Conservation (phyloP, 1,140 invertebrate genomes). For the Hypothenemus hampei region DNA sequence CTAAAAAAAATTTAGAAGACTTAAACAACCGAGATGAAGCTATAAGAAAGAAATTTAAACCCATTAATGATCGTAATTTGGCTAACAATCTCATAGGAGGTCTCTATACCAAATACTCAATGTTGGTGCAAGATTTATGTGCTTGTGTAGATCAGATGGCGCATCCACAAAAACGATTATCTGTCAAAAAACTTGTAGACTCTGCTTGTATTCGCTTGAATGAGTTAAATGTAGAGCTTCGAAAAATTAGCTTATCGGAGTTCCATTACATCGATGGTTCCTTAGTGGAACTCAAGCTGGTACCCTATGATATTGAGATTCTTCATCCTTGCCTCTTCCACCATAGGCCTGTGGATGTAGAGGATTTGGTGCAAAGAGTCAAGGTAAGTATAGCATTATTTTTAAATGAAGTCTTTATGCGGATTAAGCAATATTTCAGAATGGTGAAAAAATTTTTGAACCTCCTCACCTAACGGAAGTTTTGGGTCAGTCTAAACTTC, state of each 20-base stretch:
- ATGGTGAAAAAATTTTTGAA: slow-evolving; percentile 28
- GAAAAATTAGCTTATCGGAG: slow-evolving; percentile 47
- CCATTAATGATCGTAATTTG: slow-evolving; percentile 30
- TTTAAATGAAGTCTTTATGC: too few relatives aligned
- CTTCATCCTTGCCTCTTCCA: slow-evolving; percentile 39
- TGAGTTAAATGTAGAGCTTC: slow-evolving; percentile 46
- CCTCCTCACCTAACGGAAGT: slow-evolving; percentile 13
- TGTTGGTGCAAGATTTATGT: slow-evolving; percentile 39
- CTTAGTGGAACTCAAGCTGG: slow-evolving; percentile 55
- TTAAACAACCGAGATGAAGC: slow-evolving; percentile 28
- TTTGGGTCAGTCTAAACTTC: slow-evolving; percentile 3
- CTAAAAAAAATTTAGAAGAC: slow-evolving; percentile 33
- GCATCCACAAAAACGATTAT: slow-evolving; percentile 38
- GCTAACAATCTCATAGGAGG: slow-evolving; percentile 36
- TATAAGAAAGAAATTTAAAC: slow-evolving; percentile 25
- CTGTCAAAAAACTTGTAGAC: slow-evolving; percentile 39
- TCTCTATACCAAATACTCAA: slow-evolving; percentile 37
- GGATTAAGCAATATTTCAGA: slow-evolving; percentile 22
- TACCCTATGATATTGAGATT: slow-evolving; percentile 50
- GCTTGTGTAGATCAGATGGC: slow-evolving; percentile 39
- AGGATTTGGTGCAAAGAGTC: slow-evolving; percentile 37
- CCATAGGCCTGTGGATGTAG: slow-evolving; percentile 31
- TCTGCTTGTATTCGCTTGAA: slow-evolving; percentile 35
- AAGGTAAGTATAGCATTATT: slow-evolving; percentile 30
- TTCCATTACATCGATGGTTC: slow-evolving; percentile 58